Evolutionary conservation across 2,888 invertebrate genomes (phyloP), one percentile per base, ranked within the genome.

Genomic region (Epistrophella euchroma): DNA sequence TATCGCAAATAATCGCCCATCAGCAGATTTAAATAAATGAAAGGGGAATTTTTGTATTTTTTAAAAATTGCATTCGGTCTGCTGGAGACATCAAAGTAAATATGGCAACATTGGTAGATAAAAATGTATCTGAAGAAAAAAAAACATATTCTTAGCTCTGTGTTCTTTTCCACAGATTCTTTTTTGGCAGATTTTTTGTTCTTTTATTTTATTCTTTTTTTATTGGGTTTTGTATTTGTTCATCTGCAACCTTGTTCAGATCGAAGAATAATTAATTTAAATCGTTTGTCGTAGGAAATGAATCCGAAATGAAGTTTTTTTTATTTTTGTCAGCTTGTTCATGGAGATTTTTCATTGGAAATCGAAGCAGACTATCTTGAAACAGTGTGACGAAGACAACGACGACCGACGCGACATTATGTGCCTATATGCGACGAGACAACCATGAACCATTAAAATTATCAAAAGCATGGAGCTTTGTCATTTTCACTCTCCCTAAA

Each of bases 251-350:
- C 68, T 68, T 72, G 66, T 71, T 62, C 75, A 81, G 81, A 86
- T 86, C 86, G 86, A 86, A 86, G 82, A 73, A 82, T 82, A 86
- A 86, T 86, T 86, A 86, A 86, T 86, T 86, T 86, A 82, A 86
- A 86, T 86, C 74, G 86, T 82, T 74, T 77, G 70, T 78, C 82
- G 77, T 82, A 86, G 77, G 77, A 86, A 86, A 82, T 86, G 70
- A 47, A 86, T 56, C 68, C 32, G 52, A 43, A 79, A 55, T 56
- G 45, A 74, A 45, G 17, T 28, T 1, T 9, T 35, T 58, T 60
- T 52, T 37, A 22, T 60, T 19, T 40, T 40, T 40, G n/a, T 47
- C 50, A 37, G 32, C 37, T 55, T 52, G 43, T 75, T 50, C 19
- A 19, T 66, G 66, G 52, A 43, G 60, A 84, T 50, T 64, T 60